phyloP scores from a whole-genome alignment of 2,888 invertebrate species.

The Phasia obesa region DNA sequence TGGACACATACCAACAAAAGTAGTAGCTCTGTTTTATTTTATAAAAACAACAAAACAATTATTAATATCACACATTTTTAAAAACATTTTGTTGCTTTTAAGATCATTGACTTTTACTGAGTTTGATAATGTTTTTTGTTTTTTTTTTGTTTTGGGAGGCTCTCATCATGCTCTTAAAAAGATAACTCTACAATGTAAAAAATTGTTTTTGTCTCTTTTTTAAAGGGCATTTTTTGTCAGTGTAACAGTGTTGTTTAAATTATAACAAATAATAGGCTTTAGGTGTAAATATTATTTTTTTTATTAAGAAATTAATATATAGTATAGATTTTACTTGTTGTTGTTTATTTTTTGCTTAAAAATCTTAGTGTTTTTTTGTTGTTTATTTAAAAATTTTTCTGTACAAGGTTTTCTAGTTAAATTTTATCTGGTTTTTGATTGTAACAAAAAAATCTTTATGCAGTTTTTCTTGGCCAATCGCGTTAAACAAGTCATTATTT shows the following conservation, averaged over 20 bases:
- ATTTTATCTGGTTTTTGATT: constrained; percentile 10
- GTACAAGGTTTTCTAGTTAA: constrained; percentile 51
- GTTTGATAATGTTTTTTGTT: constrained; percentile 34
- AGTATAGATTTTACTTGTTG: neutral
- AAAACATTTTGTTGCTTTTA: constrained; percentile 31
- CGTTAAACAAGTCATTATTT: neutral
- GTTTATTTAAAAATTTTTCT: constrained; percentile 1
- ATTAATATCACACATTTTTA: constrained; percentile 32
- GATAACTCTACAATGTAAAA: constrained; percentile 7
- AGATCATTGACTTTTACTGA: constrained; percentile 64
- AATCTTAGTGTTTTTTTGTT: neutral
- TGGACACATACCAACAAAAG: constrained; percentile 17
- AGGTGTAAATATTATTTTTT: neutral
- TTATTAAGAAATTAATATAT: neutral
- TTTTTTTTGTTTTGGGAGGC: constrained; percentile 1
- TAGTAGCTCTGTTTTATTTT: constrained; percentile 17
- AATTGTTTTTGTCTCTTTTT: constrained; percentile 5
- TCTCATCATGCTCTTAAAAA: constrained; percentile 16
- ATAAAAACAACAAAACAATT: constrained; percentile 13
- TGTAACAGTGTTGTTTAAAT: neutral
- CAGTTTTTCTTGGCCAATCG: neutral
- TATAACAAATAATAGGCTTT: constrained; percentile 27
- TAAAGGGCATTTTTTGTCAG: neutral
- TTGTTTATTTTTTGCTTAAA: neutral
- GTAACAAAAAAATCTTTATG: constrained; percentile 9